A percentile compares a stretch with the other conserved stretches of the same genome.
Evolutionary conservation across 1,140 invertebrate species (phyloP).

Genomic region (Popillia japonica): DNA sequence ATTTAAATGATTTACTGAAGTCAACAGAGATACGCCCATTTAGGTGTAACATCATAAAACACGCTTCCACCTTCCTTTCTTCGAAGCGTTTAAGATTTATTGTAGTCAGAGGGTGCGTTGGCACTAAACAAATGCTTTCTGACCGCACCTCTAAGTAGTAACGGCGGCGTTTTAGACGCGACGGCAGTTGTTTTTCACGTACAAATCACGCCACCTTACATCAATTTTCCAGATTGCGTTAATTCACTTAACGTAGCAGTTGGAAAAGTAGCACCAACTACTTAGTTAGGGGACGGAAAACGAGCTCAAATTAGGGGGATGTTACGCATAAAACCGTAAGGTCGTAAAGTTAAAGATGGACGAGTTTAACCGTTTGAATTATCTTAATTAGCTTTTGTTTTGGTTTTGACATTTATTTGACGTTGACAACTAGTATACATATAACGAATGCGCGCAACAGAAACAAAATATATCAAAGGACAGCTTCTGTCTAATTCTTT

Average conservation of each 20-base stretch:
- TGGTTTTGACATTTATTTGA: too few species aligned
- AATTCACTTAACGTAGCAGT: background rate
- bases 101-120: background rate
- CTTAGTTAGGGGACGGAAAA: background rate
- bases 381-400: too few species aligned
- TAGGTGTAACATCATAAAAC: too few species aligned
- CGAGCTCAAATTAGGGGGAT: background rate
- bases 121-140: conserved; percentile 1
- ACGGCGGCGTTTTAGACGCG: background rate
- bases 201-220: conserved; percentile 4
- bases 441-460: too few species aligned
- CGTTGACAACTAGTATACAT: too few species aligned
- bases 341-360: background rate
- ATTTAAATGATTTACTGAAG: too few species aligned
- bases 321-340: background rate
- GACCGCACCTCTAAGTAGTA: conserved; percentile 1
- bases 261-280: background rate
- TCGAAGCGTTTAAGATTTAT: background rate
- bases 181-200: conserved; percentile 9
- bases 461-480: too few species aligned
- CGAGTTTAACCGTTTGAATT: too few species aligned
- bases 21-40: too few species aligned
- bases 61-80: background rate
- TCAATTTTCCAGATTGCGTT: conserved; percentile 18
- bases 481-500: too few species aligned